Percentiles rank a stretch among this genome's conserved stretches.
Evolutionary conservation across 2,888 invertebrate genomes (phyloP).

Genomic region (Aporophyla lueneburgensis): DNA sequence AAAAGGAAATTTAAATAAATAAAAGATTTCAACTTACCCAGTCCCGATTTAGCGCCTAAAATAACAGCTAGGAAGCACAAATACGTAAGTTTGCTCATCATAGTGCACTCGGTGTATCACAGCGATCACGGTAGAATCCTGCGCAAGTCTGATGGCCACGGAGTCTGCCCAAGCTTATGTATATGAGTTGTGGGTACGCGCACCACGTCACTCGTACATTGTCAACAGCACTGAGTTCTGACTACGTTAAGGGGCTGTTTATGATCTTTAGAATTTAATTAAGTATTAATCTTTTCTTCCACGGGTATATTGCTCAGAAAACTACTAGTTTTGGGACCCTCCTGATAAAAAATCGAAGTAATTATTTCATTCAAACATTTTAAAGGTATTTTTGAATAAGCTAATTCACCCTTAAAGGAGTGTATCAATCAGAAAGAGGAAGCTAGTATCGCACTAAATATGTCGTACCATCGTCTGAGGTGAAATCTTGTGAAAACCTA

Average conservation of each 20-base stretch:
- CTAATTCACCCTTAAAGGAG: no score
- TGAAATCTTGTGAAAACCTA: no score
- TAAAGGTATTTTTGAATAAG: not conserved
- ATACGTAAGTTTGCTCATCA: slow-evolving; percentile 71
- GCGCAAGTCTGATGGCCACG: slow-evolving; percentile 36
- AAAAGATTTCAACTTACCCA: slow-evolving; percentile 71
- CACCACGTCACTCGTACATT: slow-evolving; percentile 57
- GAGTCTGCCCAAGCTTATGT: slow-evolving; percentile 50
- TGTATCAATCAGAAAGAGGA: not conserved
- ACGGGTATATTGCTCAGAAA: not conserved
- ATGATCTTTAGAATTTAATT: not conserved
- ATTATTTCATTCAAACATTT: not conserved
- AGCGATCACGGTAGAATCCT: slow-evolving; percentile 33
- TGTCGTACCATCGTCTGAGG: no score
- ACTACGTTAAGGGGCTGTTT: slow-evolving; percentile 45
- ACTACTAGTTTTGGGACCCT: not conserved
- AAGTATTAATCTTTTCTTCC: not conserved
- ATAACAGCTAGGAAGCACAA: slow-evolving; percentile 77
- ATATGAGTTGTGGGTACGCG: slow-evolving; percentile 43
- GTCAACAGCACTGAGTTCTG: slow-evolving; percentile 43
- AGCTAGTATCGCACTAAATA: no score
- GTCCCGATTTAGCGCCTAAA: slow-evolving; percentile 72
- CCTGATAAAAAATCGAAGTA: not conserved
- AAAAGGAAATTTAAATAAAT: not conserved
- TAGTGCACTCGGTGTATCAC: slow-evolving; percentile 28